phyloP scores from a whole-genome alignment of 2,797 vertebrate species.

The Anguilla obscura region DNA sequence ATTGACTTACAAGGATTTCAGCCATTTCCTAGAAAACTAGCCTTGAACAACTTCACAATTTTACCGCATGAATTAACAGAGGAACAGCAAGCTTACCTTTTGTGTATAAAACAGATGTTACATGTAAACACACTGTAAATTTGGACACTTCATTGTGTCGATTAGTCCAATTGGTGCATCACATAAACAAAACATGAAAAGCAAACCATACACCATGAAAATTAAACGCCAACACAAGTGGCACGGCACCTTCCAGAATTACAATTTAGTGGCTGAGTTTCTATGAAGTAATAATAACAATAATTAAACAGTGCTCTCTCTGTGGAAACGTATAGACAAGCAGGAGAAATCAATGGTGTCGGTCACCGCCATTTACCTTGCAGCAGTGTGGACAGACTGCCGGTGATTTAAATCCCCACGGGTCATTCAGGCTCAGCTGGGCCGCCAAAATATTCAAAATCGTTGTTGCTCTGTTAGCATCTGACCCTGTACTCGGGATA shows the following conservation, averaged over 20 bases:
- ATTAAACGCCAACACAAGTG: neutral
- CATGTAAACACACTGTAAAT: neutral
- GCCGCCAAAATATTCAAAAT: constrained; percentile 60
- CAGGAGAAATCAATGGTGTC: constrained; percentile 38
- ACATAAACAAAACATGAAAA: neutral
- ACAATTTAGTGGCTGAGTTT: neutral
- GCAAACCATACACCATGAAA: neutral
- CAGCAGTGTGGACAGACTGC: constrained; percentile 64
- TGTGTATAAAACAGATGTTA: constrained; percentile 17
- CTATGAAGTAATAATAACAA: neutral
- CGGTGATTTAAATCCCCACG: constrained; percentile 60
- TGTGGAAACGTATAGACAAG: constrained; percentile 45
- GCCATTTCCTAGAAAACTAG: neutral
- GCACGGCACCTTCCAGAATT: neutral
- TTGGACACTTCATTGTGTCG: constrained; percentile 7
- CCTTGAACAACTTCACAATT: neutral
- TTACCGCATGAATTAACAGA: neutral
- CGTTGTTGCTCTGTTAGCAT: constrained; percentile 48
- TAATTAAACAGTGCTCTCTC: constrained; percentile 39
- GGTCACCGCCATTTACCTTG: constrained; percentile 61
- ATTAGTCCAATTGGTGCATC: neutral
- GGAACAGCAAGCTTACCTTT: constrained; percentile 43
- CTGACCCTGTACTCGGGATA: constrained; percentile 41
- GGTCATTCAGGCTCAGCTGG: constrained; percentile 59
- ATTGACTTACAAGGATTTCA: no score